phyloP scores from a whole-genome alignment of 2,888 invertebrate genomes.

The Xanthorhoe spadicearia region DNA sequence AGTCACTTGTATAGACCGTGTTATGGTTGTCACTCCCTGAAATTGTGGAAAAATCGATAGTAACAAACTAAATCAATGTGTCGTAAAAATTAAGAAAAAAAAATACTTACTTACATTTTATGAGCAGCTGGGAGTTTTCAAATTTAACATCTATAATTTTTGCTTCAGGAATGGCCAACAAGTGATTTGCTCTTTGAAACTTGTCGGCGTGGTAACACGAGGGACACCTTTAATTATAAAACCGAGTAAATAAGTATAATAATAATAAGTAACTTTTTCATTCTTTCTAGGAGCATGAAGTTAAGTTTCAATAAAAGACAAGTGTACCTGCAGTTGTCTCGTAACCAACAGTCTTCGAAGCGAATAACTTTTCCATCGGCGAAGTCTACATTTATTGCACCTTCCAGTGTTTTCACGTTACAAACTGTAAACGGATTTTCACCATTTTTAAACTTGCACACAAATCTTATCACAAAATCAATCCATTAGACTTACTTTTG shows the following conservation, averaged over 20 bases:
- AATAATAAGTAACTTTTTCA: background rate
- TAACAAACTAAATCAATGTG: background rate
- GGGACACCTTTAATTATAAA: conserved; percentile 72
- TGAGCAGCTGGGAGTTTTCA: conserved; percentile 59
- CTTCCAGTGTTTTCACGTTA: conserved; percentile 46
- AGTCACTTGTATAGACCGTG: conserved; percentile 78
- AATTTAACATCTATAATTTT: conserved; percentile 60
- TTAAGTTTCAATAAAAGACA: too few species aligned
- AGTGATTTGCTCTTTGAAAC: conserved; percentile 84
- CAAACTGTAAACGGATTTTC: conserved; percentile 29
- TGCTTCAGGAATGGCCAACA: conserved; percentile 83
- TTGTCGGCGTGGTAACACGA: conserved; percentile 85
- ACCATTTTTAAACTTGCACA: background rate
- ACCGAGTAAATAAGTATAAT: background rate
- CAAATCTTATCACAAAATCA: background rate
- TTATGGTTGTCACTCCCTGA: conserved; percentile 86
- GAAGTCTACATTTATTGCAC: conserved; percentile 56
- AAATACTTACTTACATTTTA: conserved; percentile 86
- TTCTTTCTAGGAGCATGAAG: too few species aligned
- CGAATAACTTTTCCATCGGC: conserved; percentile 54
- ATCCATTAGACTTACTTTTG: conserved; percentile 15
- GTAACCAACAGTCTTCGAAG: conserved; percentile 83
- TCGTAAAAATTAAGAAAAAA: background rate
- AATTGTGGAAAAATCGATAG: background rate
- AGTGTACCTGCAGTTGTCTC: conserved; percentile 86